Conservation (phyloP, 2,888 invertebrate species). For the Miltochrista miniata region DNA sequence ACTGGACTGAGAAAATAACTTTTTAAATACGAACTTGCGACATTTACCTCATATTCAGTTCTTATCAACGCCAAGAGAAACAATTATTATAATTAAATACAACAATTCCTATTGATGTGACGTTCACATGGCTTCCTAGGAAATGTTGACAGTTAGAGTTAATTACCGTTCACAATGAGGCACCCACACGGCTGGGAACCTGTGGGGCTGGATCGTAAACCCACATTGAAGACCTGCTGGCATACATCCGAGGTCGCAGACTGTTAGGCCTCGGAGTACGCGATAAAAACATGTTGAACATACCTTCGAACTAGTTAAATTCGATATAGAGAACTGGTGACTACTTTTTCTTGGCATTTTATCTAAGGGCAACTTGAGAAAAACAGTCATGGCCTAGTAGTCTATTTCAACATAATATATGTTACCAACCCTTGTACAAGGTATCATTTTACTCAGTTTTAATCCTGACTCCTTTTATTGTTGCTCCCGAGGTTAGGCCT, state of each 20-base stretch:
- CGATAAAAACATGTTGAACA: constrained; percentile 31
- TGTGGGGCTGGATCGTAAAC: constrained; percentile 61
- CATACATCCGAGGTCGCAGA: constrained; percentile 54
- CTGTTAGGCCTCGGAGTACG: constrained; percentile 30
- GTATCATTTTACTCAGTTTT: no score
- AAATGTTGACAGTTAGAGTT: constrained; percentile 60
- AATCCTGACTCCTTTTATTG: no score
- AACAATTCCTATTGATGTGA: constrained; percentile 43
- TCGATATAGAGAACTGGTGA: neutral
- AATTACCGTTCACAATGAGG: constrained; percentile 67
- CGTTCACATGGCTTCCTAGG: constrained; percentile 63
- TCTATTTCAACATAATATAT: no score
- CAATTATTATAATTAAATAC: constrained; percentile 42
- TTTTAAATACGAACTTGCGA: constrained; percentile 2
- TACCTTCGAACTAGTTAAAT: constrained; percentile 8
- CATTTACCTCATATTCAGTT: constrained; percentile 6
- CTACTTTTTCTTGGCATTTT: no score
- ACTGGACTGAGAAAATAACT: constrained; percentile 4
- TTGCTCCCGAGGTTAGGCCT: no score
- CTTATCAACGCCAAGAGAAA: constrained; percentile 25
- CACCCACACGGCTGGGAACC: constrained; percentile 58
- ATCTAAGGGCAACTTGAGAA: no score
- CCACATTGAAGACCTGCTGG: constrained; percentile 72
- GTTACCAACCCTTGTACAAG: no score
- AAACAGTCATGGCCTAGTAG: no score